Evolutionary conservation across 2,888 invertebrate genomes (phyloP).

Genomic region (Synanthedon formicaeformis): DNA sequence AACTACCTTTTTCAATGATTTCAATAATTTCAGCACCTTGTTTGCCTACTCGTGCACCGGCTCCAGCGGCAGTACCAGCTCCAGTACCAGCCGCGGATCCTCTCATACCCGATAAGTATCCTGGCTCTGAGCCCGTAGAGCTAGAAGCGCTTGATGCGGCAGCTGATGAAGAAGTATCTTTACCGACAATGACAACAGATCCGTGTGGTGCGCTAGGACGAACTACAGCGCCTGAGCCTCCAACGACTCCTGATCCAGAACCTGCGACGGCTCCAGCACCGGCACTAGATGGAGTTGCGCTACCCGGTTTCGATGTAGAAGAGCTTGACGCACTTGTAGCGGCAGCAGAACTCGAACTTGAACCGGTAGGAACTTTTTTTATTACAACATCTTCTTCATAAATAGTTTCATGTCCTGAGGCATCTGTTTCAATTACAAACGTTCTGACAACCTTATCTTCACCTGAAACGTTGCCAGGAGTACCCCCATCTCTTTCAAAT

Average conservation of each 20-base stretch:
- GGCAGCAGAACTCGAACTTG: not conserved
- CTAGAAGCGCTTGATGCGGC: not conserved
- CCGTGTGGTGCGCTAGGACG: not conserved
- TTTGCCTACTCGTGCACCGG: slow-evolving; percentile 7
- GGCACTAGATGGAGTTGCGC: not conserved
- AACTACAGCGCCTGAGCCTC: not conserved
- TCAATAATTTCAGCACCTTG: too few species aligned
- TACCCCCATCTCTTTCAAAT: slow-evolving; percentile 14
- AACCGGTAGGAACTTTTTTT: slow-evolving; percentile 13
- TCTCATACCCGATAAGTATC: slow-evolving; percentile 1
- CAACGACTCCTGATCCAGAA: not conserved
- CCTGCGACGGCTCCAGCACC: not conserved
- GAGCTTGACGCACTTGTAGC: slow-evolving; percentile 1
- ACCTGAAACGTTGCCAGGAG: slow-evolving; percentile 10
- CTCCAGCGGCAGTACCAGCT: not conserved
- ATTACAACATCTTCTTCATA: slow-evolving; percentile 39
- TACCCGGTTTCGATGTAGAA: not conserved
- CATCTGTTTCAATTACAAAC: slow-evolving; percentile 24
- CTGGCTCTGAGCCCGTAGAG: not conserved
- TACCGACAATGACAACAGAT: not conserved
- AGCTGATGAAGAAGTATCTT: not conserved
- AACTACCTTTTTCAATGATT: too few species aligned
- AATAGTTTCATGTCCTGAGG: slow-evolving; percentile 26
- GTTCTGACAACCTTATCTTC: slow-evolving; percentile 22
- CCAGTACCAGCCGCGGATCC: slow-evolving; percentile 1